Base-by-base conservation (phyloP, 2,113 vertebrate genomes). In the Nansenia antarctica region DNA sequence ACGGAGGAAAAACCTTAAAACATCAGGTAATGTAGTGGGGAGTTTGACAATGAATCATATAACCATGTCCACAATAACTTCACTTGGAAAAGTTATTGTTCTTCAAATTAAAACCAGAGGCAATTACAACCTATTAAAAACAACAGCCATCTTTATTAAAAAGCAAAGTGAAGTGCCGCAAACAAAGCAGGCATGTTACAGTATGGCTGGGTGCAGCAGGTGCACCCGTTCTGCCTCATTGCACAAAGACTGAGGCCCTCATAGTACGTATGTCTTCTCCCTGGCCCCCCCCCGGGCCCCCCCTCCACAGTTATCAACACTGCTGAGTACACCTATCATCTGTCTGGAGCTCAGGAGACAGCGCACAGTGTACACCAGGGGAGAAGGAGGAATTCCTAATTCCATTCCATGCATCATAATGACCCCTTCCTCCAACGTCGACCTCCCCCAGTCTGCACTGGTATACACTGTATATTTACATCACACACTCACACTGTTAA, bases 81-180 rank as follows among this genome's bases (percentile, higher is more conserved):
- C n/a, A n/a, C n/a, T n/a, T n/a, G n/a, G n/a, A n/a, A n/a, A n/a
- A n/a, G n/a, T n/a, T 3, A 47, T 47, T 45, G 59, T 52, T 18
- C 18, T 69, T 34, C n/a, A n/a, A n/a, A n/a, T 26, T 20, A 57
- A 57, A 64, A 27, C 1, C 53, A 45, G 49, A n/a, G 55, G 14
- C 62, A 14, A 61, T 3, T 24, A 39, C 11, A 47, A 55, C 31
- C 26, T 67, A 9, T 69, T 65, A 79, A 87, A 80, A 62, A 60
- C 15, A 61, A 12, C 15, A 61, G 9, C 15, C 3, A 55, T 35
- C n/a, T 88, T 87, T 87, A 87, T 86, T 86, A 14, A 27, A 58
- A 57, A 62, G 32, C 18, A 37, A n/a, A 34, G 34, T 26, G 12
- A 62, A 37, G 22, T 57, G 54, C 59, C 20, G 20, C 26, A 37